Conservation (phyloP, 2,113 vertebrate species). For the Nerophis ophidion region DNA sequence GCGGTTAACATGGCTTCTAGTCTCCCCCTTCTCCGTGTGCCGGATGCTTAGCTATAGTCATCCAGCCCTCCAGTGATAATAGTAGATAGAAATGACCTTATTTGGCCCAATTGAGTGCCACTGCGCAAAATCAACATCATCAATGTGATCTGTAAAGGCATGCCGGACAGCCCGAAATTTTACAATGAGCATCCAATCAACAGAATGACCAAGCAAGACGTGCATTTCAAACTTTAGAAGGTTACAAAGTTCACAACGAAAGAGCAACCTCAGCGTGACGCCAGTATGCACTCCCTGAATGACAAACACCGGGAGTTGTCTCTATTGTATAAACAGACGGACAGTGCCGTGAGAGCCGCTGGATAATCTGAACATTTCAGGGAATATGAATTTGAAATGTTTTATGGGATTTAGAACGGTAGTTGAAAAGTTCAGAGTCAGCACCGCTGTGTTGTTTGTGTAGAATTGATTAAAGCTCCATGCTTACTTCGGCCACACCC, state of each 20-base stretch:
- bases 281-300: constrained; percentile 33
- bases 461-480: constrained; percentile 52
- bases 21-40: too few relatives aligned
- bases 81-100: too few relatives aligned
- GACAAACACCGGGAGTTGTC: constrained; percentile 20
- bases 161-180: too few relatives aligned
- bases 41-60: too few relatives aligned
- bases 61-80: too few relatives aligned
- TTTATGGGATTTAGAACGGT: constrained; percentile 20
- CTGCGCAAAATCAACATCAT: too few relatives aligned
- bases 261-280: constrained; percentile 39
- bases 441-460: constrained; percentile 42
- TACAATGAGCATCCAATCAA: too few relatives aligned
- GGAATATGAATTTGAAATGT: constrained; percentile 16
- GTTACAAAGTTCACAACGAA: constrained; percentile 43
- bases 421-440: constrained; percentile 39
- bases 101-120: too few relatives aligned
- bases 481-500: constrained; percentile 33
- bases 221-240: constrained; percentile 29
- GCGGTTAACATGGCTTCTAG: too few relatives aligned
- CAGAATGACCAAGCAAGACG: background rate
- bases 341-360: constrained; percentile 1
- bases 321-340: constrained; percentile 10
- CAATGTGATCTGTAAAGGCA: too few relatives aligned
- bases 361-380: constrained; percentile 14